Evolutionary conservation across 2,113 vertebrate genomes (phyloP).

Genomic region (Podiceps cristatus): DNA sequence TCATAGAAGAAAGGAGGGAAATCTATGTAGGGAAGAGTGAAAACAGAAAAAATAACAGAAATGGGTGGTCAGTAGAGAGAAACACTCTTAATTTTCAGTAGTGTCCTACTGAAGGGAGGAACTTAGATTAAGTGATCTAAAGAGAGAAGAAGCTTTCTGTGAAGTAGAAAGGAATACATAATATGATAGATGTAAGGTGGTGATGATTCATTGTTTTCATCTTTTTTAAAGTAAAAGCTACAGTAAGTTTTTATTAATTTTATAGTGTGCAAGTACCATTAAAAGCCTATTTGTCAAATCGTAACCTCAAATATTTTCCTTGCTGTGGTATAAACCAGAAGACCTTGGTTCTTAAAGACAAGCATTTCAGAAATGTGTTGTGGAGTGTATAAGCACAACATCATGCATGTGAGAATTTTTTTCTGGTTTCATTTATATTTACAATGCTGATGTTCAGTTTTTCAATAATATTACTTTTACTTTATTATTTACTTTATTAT

Average conservation of each 20-base stretch:
- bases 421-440: neutral
- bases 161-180: neutral
- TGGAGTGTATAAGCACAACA: neutral
- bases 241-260: neutral
- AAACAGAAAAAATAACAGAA: neutral
- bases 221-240: neutral
- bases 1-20: neutral
- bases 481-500: too few relatives aligned
- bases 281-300: neutral
- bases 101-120: neutral
- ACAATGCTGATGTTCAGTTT: neutral
- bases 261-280: neutral
- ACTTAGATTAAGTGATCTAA: neutral
- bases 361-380: neutral
- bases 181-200: neutral
- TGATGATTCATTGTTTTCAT: neutral
- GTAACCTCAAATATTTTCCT: neutral
- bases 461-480: neutral
- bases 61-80: neutral
- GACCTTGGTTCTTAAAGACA: neutral
- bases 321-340: neutral
- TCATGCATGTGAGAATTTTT: neutral
- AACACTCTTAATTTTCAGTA: neutral
- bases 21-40: neutral
- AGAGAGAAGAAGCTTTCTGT: neutral